These are phyloP conservation scores for Drosophila eugracilis DNA, from an alignment of 1,140 invertebrate species.

Conservation along the genomic window DNA sequence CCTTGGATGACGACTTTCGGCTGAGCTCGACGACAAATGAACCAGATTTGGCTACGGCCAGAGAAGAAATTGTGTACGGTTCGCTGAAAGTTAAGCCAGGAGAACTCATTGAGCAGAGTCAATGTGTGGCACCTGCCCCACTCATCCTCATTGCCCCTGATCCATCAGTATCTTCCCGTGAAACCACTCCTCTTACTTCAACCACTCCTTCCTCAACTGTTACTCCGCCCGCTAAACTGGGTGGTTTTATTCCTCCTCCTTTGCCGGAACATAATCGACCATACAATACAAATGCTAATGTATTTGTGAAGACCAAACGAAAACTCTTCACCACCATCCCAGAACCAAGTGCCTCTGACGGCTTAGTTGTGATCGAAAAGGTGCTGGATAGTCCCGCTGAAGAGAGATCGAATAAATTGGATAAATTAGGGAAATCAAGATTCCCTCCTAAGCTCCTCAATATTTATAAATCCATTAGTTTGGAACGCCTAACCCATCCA, in stretches of 20 bases:
- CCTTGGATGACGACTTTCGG: slow-evolving; percentile 75
- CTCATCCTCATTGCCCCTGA: not conserved
- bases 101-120: slow-evolving; percentile 80
- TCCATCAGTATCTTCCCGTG: not conserved
- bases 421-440: slow-evolving; percentile 1
- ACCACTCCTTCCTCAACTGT: not conserved
- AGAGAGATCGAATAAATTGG: slow-evolving; percentile 12
- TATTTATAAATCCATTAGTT: slow-evolving; percentile 63
- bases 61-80: slow-evolving; percentile 68
- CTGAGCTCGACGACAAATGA: slow-evolving; percentile 41
- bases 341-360: slow-evolving; percentile 64
- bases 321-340: slow-evolving; percentile 90
- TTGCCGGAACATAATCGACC: slow-evolving; percentile 77
- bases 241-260: slow-evolving; percentile 63
- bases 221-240: slow-evolving; percentile 12
- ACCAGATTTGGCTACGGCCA: slow-evolving; percentile 1
- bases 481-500: slow-evolving; percentile 40
- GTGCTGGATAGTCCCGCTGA: slow-evolving; percentile 66
- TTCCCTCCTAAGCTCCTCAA: slow-evolving; percentile 31
- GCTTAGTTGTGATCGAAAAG: slow-evolving; percentile 67
- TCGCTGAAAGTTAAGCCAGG: slow-evolving; percentile 78
- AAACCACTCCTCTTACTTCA: slow-evolving; percentile 1
- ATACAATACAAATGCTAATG: slow-evolving; percentile 84
- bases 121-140: slow-evolving; percentile 39
- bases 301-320: slow-evolving; percentile 91